These are phyloP conservation scores for Zaprionus davidi DNA, from an alignment of 1,140 invertebrate species.

Conservation along the genomic window DNA sequence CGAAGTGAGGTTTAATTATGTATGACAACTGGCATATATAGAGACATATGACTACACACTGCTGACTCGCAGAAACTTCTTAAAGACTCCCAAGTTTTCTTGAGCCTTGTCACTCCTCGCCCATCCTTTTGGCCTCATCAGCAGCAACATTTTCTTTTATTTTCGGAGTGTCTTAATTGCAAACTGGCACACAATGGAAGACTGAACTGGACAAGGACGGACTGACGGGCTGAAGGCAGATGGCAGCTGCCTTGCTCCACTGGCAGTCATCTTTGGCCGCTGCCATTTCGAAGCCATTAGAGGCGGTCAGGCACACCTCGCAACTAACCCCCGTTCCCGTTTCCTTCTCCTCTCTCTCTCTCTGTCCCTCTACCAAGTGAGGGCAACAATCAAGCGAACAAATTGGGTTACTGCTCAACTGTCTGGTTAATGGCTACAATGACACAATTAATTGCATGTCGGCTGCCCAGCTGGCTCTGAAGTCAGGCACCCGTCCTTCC, in stretches of 20 bases:
- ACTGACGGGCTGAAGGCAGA: slow-evolving; percentile 12
- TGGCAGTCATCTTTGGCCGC: slow-evolving; percentile 30
- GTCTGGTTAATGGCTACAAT: slow-evolving; percentile 81
- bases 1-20: slow-evolving; percentile 58
- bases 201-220: slow-evolving; percentile 21
- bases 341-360: background rate
- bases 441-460: slow-evolving; percentile 81
- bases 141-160: slow-evolving; percentile 49
- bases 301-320: slow-evolving; percentile 50
- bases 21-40: slow-evolving; percentile 77
- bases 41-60: slow-evolving; percentile 59
- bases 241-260: slow-evolving; percentile 41
- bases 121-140: background rate
- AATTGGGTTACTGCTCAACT: slow-evolving; percentile 82
- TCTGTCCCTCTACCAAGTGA: background rate
- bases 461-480: slow-evolving; percentile 54
- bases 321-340: background rate
- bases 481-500: background rate
- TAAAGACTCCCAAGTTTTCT: slow-evolving; percentile 34
- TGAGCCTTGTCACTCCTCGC: background rate
- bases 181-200: slow-evolving; percentile 64
- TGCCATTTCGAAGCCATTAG: slow-evolving; percentile 60
- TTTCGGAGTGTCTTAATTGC: slow-evolving; percentile 69
- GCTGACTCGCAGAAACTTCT: slow-evolving; percentile 41
- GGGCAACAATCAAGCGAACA: slow-evolving; percentile 71